A percentile compares a stretch with the other conserved stretches of the same genome.
Conservation (phyloP, 1,140 invertebrate species). For the Dolichoris vasculosae region DNA sequence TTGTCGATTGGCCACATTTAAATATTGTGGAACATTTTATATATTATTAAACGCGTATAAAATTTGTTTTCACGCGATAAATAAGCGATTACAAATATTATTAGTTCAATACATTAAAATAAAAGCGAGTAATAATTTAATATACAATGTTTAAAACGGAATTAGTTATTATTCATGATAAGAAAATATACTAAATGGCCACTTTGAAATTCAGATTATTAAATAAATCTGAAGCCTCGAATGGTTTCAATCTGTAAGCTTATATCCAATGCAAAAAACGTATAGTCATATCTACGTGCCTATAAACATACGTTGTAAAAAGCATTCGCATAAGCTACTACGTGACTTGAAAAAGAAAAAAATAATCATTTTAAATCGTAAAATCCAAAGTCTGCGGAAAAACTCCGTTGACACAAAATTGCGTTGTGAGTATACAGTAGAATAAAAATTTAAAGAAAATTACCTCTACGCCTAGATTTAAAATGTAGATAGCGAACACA, state of each 20-base stretch:
- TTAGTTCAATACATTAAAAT: neutral
- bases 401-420: slow-evolving; percentile 21
- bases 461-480: neutral
- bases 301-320: slow-evolving; percentile 45
- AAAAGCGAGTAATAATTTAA: neutral
- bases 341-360: slow-evolving; percentile 37
- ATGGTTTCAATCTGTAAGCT: slow-evolving; percentile 20
- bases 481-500: neutral
- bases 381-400: slow-evolving; percentile 34
- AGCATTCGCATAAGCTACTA: slow-evolving; percentile 32
- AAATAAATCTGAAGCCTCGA: slow-evolving; percentile 8
- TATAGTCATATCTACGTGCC: slow-evolving; percentile 26
- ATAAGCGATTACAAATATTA: neutral
- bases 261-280: slow-evolving; percentile 32
- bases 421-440: neutral
- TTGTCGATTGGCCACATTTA: no score
- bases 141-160: neutral
- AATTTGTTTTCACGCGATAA: no score
- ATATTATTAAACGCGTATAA: no score
- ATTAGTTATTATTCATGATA: neutral
- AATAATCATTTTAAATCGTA: slow-evolving; percentile 44
- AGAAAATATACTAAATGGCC: neutral
- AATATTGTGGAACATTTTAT: no score
- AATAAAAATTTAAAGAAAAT: slow-evolving; percentile 30
- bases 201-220: slow-evolving; percentile 1